These are phyloP conservation scores for Zoanthus solanderi DNA, from an alignment of 92 coral and sea anemone species.

Conservation along the genomic window DNA sequence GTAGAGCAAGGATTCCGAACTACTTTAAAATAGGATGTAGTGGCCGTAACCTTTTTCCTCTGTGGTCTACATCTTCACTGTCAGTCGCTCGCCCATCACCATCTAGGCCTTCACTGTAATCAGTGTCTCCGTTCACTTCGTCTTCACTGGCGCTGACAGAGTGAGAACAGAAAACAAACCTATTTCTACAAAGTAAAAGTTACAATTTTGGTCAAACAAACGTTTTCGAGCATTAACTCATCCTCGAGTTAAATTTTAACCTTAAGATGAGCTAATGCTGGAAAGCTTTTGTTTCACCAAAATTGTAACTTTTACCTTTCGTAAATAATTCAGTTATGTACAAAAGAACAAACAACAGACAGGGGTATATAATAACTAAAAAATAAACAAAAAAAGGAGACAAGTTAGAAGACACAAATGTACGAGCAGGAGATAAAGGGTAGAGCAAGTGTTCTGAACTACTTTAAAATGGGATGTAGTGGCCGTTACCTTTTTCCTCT, in stretches of 20 bases:
- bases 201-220: background rate
- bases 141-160: constrained; percentile 48
- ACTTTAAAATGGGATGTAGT: background rate
- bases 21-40: background rate
- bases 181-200: background rate
- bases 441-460: constrained; percentile 12
- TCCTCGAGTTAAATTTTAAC: constrained; percentile 6
- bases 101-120: background rate
- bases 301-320: constrained; percentile 1
- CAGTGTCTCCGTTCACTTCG: constrained; percentile 8
- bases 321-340: background rate
- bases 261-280: background rate
- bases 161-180: constrained; percentile 39
- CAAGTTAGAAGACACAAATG: background rate
- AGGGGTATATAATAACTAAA: constrained; percentile 39
- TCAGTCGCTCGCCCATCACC: background rate
- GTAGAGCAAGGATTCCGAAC: constrained; percentile 8
- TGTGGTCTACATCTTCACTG: background rate
- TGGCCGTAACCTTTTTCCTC: constrained; percentile 1
- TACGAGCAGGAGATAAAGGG: constrained; percentile 2
- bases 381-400: background rate
- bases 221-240: constrained; percentile 6
- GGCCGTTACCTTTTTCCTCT: background rate
- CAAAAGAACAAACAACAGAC: constrained; percentile 23
- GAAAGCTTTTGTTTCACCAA: background rate